Conservation (phyloP, 2,797 vertebrate genomes). For the Vultur gryphus region DNA sequence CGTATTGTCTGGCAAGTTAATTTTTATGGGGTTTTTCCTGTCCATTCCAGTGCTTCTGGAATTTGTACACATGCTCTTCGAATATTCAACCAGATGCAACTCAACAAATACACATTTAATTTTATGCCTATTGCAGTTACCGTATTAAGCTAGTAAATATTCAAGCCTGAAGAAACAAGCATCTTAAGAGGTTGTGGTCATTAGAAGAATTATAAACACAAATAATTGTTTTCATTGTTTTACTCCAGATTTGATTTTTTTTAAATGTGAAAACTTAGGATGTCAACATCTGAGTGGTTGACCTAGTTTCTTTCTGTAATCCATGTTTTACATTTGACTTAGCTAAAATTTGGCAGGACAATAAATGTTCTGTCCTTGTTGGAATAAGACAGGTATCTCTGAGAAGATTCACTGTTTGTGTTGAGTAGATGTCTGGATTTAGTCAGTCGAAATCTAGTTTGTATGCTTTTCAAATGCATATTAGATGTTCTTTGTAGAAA, state of each 20-base stretch:
- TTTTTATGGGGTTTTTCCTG: not conserved
- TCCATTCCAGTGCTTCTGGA: not conserved
- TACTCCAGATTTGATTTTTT: not conserved
- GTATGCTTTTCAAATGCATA: not conserved
- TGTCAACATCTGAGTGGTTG: not conserved
- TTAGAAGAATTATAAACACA: not conserved
- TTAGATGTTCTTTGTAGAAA: not conserved
- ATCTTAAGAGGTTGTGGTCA: not conserved
- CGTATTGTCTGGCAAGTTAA: not conserved
- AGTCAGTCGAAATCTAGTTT: not conserved
- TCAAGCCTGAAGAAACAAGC: not conserved
- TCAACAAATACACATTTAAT: not conserved
- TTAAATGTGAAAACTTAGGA: not conserved
- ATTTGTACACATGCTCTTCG: not conserved
- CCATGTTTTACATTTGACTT: not conserved
- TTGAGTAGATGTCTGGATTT: not conserved
- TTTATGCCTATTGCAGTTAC: not conserved
- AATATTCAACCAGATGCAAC: not conserved
- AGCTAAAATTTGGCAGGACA: not conserved
- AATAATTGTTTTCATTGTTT: not conserved
- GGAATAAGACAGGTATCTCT: not conserved
- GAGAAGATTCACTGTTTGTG: not conserved
- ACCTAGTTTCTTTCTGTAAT: not conserved
- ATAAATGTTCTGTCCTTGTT: not conserved
- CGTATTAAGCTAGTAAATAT: not conserved